phyloP scores from a whole-genome alignment of 2,888 invertebrate species.

The Rhagonycha fulva region DNA sequence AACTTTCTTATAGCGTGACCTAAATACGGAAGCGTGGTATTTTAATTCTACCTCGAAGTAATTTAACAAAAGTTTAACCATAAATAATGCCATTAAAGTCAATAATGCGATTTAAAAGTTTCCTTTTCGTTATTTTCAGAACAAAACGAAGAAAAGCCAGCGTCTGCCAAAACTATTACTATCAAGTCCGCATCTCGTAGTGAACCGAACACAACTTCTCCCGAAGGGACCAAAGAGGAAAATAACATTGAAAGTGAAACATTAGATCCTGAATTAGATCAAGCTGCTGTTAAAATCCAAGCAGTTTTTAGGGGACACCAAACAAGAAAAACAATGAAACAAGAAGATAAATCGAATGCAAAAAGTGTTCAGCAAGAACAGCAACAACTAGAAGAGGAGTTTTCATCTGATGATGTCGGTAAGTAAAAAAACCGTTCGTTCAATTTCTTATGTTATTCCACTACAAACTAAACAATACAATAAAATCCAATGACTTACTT shows the following conservation, averaged over 20 bases:
- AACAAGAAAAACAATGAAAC: constrained; percentile 77
- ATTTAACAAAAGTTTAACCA: neutral
- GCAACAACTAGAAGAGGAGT: constrained; percentile 51
- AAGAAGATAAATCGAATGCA: constrained; percentile 52
- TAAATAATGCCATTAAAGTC: neutral
- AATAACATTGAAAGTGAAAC: neutral
- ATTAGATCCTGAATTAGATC: constrained; percentile 51
- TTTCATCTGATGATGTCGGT: neutral
- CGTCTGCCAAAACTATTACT: constrained; percentile 50
- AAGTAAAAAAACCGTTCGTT: neutral
- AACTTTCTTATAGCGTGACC: neutral
- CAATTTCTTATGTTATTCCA: neutral
- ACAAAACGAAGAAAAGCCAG: constrained; percentile 41
- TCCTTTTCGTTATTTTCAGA: constrained; percentile 31
- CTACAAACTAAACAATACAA: neutral
- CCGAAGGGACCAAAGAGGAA: constrained; percentile 14
- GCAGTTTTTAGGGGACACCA: constrained; percentile 85
- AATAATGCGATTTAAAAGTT: neutral
- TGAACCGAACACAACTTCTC: constrained; percentile 35
- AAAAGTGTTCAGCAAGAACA: constrained; percentile 36
- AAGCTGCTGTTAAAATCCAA: constrained; percentile 87
- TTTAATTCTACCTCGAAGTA: neutral
- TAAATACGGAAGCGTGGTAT: neutral
- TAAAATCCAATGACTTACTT: neutral
- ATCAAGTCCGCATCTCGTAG: constrained; percentile 42